phyloP scores from a whole-genome alignment of 2,113 vertebrate genomes.

The Tautogolabrus adspersus region DNA sequence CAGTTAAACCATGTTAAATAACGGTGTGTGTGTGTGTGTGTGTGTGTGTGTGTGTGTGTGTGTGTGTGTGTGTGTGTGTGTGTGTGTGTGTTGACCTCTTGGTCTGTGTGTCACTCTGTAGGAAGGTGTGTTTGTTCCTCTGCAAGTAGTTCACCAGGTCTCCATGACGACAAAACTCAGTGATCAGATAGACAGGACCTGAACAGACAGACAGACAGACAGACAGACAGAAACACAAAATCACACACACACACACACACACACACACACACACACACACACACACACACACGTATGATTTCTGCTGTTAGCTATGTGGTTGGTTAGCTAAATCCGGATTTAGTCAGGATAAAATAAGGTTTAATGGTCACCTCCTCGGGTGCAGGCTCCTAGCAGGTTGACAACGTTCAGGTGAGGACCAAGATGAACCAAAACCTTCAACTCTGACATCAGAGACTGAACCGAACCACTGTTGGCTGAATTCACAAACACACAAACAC shows the following conservation, averaged over 20 bases:
- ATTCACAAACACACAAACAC: constrained; percentile 2
- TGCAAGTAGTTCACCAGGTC: constrained; percentile 94
- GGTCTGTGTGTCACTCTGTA: constrained; percentile 56
- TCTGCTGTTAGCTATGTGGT: no score
- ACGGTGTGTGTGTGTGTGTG: constrained; percentile 12
- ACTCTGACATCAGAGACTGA: constrained; percentile 78
- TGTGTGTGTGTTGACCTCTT: constrained; percentile 55
- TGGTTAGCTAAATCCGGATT: not conserved
- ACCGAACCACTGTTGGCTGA: constrained; percentile 63
- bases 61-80: constrained; percentile 26
- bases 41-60: constrained; percentile 23
- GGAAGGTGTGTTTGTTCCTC: constrained; percentile 89
- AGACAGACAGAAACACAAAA: not conserved
- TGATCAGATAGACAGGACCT: constrained; percentile 96
- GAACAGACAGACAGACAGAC: constrained; percentile 11
- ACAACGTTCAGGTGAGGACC: constrained; percentile 82
- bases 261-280: no score
- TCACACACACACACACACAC: no score
- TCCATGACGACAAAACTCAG: constrained; percentile 93
- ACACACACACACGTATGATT: no score
- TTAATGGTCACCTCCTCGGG: constrained; percentile 57
- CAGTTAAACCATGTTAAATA: no score
- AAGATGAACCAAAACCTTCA: constrained; percentile 82
- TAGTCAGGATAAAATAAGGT: not conserved
- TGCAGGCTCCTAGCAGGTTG: constrained; percentile 83